Base-by-base conservation (phyloP, 1,140 invertebrate species). In the Trypoxylus dichotomus region DNA sequence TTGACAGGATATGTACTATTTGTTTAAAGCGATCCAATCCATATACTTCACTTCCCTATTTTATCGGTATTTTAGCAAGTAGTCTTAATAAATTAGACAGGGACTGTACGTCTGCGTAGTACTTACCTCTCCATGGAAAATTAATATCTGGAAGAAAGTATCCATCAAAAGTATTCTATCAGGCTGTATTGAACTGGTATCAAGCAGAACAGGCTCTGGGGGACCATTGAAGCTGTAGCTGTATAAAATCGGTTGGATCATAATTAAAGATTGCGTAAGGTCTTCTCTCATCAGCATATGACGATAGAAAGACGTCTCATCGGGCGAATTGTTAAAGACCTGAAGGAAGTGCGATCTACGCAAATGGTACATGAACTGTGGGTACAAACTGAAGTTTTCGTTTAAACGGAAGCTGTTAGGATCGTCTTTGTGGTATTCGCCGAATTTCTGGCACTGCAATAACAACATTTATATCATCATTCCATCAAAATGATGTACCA, bases 251-350 rank as follows among this genome's bases (percentile, higher is more conserved):
- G 98, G 98, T 87, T 99, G 98, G 81, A 99, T 98, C 98, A 99
- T 99, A 78, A 99, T 98, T 77, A 99, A 88, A 72, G 96, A 98
- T 87, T 99, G 97, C 0, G 96, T 97, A 77, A 99, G 90, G 88
- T 99, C 97, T 89, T 99, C 98, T 76, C 96, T 90, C 92, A 98
- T 97, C 79, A 99, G 87, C 93, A 98, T 97, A 85, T 99, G 97
- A 81, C 97, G 96, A 86, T 99, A 99, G 88, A 98, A 99, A 76
- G 97, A 97, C 29, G 98, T 99, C 91, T 99, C 98, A 89, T 99
- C 98, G 0, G 98, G 98, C 74, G 97, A 99, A 89, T 99, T 99
- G 87, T 99, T 99, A 87, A 99, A 99, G n/a, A 99, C 98, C 91
- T 99, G 98, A 79, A 99, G 90, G 88, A 99, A 99, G 88, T 99